These are phyloP conservation scores for Perizoma affinitatum DNA, from an alignment of 2,888 invertebrate species.

Conservation along the genomic window DNA sequence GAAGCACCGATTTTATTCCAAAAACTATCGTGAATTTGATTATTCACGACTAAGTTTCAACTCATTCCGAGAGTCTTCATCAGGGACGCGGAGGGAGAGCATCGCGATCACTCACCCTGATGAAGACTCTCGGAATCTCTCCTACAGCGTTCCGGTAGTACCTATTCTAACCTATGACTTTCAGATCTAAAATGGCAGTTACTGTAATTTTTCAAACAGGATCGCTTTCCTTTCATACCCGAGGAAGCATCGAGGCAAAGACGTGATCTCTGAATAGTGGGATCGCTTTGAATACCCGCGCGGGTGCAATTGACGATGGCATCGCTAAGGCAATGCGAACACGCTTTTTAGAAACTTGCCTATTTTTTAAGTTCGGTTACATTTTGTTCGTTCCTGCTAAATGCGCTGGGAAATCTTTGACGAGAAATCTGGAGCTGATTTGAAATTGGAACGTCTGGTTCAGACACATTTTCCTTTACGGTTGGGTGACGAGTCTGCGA, in stretches of 20 bases:
- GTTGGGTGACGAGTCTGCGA: too few relatives aligned
- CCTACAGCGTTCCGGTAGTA: too few relatives aligned
- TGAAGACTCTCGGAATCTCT: too few relatives aligned
- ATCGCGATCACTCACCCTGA: too few relatives aligned
- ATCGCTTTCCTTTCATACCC: conserved; percentile 33
- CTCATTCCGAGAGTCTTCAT: too few relatives aligned
- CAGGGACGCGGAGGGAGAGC: too few relatives aligned
- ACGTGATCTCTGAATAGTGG: conserved; percentile 76
- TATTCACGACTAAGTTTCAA: too few relatives aligned
- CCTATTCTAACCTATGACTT: too few relatives aligned
- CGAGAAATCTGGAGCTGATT: conserved; percentile 7
- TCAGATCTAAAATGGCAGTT: too few relatives aligned
- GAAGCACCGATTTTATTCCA: too few relatives aligned
- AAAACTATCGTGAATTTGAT: too few relatives aligned
- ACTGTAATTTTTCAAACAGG: too few relatives aligned
- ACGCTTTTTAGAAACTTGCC: conserved; percentile 55
- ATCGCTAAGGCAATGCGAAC: conserved; percentile 69
- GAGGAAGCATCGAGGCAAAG: conserved; percentile 44
- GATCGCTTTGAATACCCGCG: conserved; percentile 77
- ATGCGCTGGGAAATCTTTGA: conserved; percentile 24
- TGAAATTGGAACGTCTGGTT: neutral
- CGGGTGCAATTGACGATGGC: conserved; percentile 75
- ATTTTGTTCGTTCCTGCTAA: conserved; percentile 22
- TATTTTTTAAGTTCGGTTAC: conserved; percentile 59
- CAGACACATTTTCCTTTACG: neutral